These are phyloP conservation scores for Drosophila formosana DNA, from an alignment of 2,888 invertebrate species.

Conservation along the genomic window DNA sequence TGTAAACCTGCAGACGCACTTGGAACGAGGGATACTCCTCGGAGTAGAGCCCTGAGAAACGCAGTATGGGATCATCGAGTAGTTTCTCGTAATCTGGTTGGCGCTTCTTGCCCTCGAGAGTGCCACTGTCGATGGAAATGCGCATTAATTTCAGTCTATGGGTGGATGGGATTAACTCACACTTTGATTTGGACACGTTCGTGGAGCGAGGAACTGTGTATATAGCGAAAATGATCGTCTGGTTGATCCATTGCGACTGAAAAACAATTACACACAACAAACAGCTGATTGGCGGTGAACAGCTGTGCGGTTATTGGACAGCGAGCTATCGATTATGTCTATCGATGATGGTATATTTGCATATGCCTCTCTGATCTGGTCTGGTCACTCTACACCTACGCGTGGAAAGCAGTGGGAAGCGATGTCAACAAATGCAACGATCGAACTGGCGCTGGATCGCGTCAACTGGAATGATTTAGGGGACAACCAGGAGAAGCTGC, in stretches of 20 bases:
- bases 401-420: slow-evolving; percentile 16
- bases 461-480: slow-evolving; percentile 86
- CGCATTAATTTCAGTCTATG: neutral
- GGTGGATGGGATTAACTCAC: slow-evolving; percentile 86
- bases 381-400: slow-evolving; percentile 8
- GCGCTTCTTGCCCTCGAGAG: slow-evolving; percentile 94
- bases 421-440: slow-evolving; percentile 86
- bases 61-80: slow-evolving; percentile 94
- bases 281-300: slow-evolving; percentile 45
- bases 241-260: slow-evolving; percentile 84
- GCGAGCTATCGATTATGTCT: neutral
- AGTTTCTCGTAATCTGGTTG: slow-evolving; percentile 95
- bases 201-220: slow-evolving; percentile 96
- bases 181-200: slow-evolving; percentile 96
- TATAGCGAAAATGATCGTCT: slow-evolving; percentile 93
- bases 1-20: slow-evolving; percentile 94
- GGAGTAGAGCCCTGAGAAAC: slow-evolving; percentile 95
- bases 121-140: slow-evolving; percentile 88
- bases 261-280: slow-evolving; percentile 33
- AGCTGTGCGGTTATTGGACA: slow-evolving; percentile 29
- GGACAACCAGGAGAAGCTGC: slow-evolving; percentile 86
- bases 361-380: neutral
- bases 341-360: neutral
- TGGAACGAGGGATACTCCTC: slow-evolving; percentile 94
- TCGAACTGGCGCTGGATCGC: slow-evolving; percentile 88